Evolutionary conservation across 1,140 invertebrate species (phyloP).

Genomic region (Brachionus rubens): DNA sequence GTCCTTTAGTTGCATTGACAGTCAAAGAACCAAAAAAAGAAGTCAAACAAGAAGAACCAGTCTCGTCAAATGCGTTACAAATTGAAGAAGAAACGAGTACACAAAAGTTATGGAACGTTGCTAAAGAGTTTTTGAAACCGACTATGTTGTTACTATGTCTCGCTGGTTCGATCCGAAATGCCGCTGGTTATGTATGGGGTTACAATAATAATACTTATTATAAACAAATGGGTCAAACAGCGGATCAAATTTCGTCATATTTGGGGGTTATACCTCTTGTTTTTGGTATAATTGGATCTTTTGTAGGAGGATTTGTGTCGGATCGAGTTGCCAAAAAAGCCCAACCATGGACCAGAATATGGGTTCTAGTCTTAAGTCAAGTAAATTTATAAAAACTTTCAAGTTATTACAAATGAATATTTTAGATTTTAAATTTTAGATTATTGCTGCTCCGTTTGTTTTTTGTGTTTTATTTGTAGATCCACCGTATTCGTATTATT

Average conservation of each 20-base stretch:
- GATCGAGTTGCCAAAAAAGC: conserved; percentile 78
- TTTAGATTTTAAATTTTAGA: not conserved
- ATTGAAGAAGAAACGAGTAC: conserved; percentile 6
- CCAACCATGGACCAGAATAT: conserved; percentile 72
- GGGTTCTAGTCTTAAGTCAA: conserved; percentile 74
- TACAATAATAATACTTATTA: conserved; percentile 62
- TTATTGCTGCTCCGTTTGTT: conserved; percentile 77
- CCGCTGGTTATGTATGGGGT: conserved; percentile 63
- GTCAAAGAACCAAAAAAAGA: conserved; percentile 68
- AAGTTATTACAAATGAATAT: not conserved
- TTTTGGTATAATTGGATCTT: conserved; percentile 79
- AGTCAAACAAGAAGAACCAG: conserved; percentile 26
- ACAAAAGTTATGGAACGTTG: conserved; percentile 49
- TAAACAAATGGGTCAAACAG: conserved; percentile 54
- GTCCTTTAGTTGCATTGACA: conserved; percentile 71
- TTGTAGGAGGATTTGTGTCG: conserved; percentile 79
- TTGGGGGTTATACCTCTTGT: conserved; percentile 62
- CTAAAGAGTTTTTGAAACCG: conserved; percentile 68
- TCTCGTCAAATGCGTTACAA: not conserved
- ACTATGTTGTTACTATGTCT: conserved; percentile 75
- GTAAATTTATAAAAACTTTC: conserved; percentile 52
- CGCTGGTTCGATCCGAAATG: conserved; percentile 82
- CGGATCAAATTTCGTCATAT: conserved; percentile 56
- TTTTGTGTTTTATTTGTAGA: conserved; percentile 78
- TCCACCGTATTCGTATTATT: conserved; percentile 73